Conservation (phyloP, 2,113 vertebrate species). For the Epinephelus moara region DNA sequence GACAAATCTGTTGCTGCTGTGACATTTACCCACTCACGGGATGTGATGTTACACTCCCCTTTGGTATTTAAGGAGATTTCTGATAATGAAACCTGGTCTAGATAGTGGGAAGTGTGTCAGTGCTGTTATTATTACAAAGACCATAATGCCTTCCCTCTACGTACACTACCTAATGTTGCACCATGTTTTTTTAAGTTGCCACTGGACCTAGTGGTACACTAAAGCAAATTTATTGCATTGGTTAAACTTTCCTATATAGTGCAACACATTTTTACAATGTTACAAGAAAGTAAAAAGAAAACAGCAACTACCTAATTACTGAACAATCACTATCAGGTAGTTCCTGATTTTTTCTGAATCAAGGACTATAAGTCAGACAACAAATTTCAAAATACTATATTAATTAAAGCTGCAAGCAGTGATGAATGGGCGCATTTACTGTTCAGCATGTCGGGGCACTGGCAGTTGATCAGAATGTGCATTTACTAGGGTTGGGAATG, state of each 20-base stretch:
- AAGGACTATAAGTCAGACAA: background rate
- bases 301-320: background rate
- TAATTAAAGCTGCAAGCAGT: no score
- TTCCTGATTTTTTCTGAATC: background rate
- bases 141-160: background rate
- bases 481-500: no score
- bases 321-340: background rate
- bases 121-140: background rate
- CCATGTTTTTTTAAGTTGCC: no score
- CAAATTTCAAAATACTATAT: no score
- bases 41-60: background rate
- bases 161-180: no score
- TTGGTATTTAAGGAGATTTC: background rate
- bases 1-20: conserved; percentile 25
- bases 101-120: background rate
- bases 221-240: background rate
- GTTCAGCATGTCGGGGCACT: no score
- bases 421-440: no score
- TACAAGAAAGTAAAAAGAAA: no score
- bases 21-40: conserved; percentile 13
- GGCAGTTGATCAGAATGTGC: no score
- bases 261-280: background rate
- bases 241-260: background rate
- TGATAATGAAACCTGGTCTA: background rate
- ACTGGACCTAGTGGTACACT: background rate